Percentiles rank a stretch among this genome's conserved stretches.
Evolutionary conservation across 1,140 invertebrate species (phyloP).

Genomic region (Zaprionus inermis): DNA sequence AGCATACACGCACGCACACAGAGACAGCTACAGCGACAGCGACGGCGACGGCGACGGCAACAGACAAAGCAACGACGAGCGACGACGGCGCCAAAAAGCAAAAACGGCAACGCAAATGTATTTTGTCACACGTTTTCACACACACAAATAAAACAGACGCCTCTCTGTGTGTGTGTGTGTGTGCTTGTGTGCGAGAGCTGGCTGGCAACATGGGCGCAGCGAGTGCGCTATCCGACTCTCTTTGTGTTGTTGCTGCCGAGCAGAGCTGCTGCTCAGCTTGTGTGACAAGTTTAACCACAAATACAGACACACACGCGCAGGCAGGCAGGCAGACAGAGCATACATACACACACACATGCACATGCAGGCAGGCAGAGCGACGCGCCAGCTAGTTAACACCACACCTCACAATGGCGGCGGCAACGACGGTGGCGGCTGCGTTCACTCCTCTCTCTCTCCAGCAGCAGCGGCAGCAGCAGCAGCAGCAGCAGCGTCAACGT

Average conservation of each 20-base stretch:
- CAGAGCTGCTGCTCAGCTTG: constrained; percentile 61
- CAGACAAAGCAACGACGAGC: constrained; percentile 59
- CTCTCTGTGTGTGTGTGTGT: background rate
- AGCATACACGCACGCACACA: constrained; percentile 24
- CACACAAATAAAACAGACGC: constrained; percentile 42
- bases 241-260: constrained; percentile 44
- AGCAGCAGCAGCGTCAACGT: constrained; percentile 7
- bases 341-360: constrained; percentile 33
- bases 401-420: constrained; percentile 75
- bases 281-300: constrained; percentile 83
- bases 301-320: constrained; percentile 57
- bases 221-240: constrained; percentile 53
- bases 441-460: constrained; percentile 35
- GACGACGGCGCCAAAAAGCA: constrained; percentile 58
- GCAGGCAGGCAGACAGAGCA: constrained; percentile 60
- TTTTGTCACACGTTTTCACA: constrained; percentile 77
- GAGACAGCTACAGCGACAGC: constrained; percentile 9
- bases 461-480: background rate
- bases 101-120: constrained; percentile 80
- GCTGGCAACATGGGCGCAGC: constrained; percentile 60
- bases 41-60: constrained; percentile 23
- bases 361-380: constrained; percentile 36
- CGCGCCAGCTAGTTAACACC: constrained; percentile 70
- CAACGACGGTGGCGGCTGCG: constrained; percentile 69
- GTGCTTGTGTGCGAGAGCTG: constrained; percentile 53